A percentile compares a stretch with the other conserved stretches of the same genome.
Evolutionary conservation across 2,888 invertebrate species (phyloP).

Genomic region (Dioctria rufipes): DNA sequence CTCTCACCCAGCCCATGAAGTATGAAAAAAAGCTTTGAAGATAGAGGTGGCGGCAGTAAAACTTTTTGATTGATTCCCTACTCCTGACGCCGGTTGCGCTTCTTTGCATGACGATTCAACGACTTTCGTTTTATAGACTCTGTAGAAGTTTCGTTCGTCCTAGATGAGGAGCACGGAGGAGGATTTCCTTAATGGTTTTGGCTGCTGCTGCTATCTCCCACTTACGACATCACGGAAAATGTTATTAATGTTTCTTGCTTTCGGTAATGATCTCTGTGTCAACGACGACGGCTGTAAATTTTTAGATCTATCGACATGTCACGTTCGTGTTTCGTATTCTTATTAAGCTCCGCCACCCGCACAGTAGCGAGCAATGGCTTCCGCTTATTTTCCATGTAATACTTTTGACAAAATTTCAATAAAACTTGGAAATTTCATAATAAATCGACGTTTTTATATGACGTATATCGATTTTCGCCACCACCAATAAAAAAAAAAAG

Average conservation of each 20-base stretch:
- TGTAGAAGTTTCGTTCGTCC: neutral
- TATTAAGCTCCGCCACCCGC: slow-evolving; percentile 10
- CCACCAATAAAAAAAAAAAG: neutral
- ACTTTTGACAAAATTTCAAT: slow-evolving; percentile 46
- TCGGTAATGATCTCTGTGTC: slow-evolving; percentile 35
- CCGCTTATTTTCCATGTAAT: slow-evolving; percentile 23
- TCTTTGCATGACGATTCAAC: slow-evolving; percentile 10
- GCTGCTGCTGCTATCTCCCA: neutral
- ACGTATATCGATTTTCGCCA: slow-evolving; percentile 23
- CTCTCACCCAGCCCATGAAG: neutral
- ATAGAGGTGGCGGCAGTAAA: slow-evolving; percentile 1
- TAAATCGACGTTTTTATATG: slow-evolving; percentile 39
- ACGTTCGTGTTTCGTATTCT: slow-evolving; percentile 23
- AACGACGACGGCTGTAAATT: slow-evolving; percentile 38
- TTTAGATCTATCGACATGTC: slow-evolving; percentile 42
- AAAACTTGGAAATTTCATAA: slow-evolving; percentile 48
- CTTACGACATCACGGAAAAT: neutral
- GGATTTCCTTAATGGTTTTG: slow-evolving; percentile 16
- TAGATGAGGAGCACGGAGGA: slow-evolving; percentile 8
- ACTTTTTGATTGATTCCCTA: slow-evolving; percentile 48
- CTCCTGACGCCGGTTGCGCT: neutral
- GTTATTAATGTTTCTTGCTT: slow-evolving; percentile 31
- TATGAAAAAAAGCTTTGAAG: neutral
- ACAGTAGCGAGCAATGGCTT: slow-evolving; percentile 13
- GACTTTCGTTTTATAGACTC: slow-evolving; percentile 16